Evolutionary conservation across 2,888 invertebrate genomes (phyloP).

Genomic region (Mantis religiosa): DNA sequence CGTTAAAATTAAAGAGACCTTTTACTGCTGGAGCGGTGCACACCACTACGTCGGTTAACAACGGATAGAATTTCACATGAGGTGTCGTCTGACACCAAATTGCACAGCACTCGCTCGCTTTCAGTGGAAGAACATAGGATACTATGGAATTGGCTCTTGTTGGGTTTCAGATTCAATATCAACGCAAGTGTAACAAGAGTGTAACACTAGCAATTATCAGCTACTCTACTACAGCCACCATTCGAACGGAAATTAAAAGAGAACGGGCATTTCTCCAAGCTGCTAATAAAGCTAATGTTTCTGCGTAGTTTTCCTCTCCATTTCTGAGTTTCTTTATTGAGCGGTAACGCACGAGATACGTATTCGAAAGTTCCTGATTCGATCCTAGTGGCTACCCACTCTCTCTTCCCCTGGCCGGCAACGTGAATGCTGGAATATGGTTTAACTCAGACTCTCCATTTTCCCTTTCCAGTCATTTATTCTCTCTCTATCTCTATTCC

Average conservation of each 20-base stretch:
- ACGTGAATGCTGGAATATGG: too few species aligned
- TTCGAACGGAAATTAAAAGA: not conserved
- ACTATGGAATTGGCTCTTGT: not conserved
- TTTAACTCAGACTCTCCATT: too few species aligned
- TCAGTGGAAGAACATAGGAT: not conserved
- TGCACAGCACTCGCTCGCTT: not conserved
- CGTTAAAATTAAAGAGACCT: too few species aligned
- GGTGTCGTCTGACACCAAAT: not conserved
- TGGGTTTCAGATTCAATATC: not conserved
- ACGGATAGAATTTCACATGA: not conserved
- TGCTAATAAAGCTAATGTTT: not conserved
- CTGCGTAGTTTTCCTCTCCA: not conserved
- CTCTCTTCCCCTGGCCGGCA: too few species aligned
- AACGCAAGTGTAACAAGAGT: not conserved
- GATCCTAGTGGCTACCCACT: too few species aligned
- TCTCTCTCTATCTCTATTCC: too few species aligned
- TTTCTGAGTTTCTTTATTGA: too few species aligned
- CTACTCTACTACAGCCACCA: not conserved
- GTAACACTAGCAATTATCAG: not conserved
- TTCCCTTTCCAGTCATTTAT: too few species aligned
- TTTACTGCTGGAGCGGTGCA: too few species aligned
- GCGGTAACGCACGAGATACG: too few species aligned
- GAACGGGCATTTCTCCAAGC: not conserved
- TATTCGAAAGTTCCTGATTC: too few species aligned
- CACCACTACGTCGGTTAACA: not conserved